phyloP scores from a whole-genome alignment of 2,888 invertebrate species.

The Bibio marci region DNA sequence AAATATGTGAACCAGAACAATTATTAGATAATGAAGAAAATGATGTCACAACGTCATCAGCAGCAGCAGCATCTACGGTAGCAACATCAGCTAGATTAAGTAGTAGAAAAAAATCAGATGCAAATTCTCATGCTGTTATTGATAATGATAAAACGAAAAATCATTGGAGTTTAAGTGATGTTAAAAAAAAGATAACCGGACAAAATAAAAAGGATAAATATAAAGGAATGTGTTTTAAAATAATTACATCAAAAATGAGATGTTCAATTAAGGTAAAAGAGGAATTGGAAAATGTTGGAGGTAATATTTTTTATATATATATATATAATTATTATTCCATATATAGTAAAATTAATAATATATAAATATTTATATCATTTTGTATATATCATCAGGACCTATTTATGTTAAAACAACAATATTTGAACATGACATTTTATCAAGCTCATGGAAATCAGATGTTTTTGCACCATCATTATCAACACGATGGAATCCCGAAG shows the following conservation, averaged over 20 bases:
- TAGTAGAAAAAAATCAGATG: too few species aligned
- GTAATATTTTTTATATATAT: too few species aligned
- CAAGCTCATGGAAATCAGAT: constrained; percentile 52
- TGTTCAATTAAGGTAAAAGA: constrained; percentile 29
- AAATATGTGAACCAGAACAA: constrained; percentile 17
- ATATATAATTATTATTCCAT: neutral
- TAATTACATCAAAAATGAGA: constrained; percentile 25
- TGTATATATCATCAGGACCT: constrained; percentile 34
- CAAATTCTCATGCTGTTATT: constrained; percentile 3
- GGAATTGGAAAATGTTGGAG: constrained; percentile 25
- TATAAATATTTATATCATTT: neutral
- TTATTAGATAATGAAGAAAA: neutral
- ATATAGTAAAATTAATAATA: too few species aligned
- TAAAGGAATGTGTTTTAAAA: constrained; percentile 16
- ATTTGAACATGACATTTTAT: constrained; percentile 44
- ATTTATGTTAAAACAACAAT: constrained; percentile 63
- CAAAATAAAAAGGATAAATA: constrained; percentile 6
- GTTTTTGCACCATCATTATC: constrained; percentile 57
- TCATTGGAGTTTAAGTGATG: constrained; percentile 19
- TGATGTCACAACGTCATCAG: neutral
- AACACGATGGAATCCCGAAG: constrained; percentile 47
- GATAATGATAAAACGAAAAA: constrained; percentile 9
- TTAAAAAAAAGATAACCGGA: constrained; percentile 22
- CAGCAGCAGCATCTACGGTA: too few species aligned
- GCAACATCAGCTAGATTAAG: too few species aligned